Evolutionary conservation across 2,797 vertebrate genomes (phyloP).

Genomic region (Mastacembelus armatus): DNA sequence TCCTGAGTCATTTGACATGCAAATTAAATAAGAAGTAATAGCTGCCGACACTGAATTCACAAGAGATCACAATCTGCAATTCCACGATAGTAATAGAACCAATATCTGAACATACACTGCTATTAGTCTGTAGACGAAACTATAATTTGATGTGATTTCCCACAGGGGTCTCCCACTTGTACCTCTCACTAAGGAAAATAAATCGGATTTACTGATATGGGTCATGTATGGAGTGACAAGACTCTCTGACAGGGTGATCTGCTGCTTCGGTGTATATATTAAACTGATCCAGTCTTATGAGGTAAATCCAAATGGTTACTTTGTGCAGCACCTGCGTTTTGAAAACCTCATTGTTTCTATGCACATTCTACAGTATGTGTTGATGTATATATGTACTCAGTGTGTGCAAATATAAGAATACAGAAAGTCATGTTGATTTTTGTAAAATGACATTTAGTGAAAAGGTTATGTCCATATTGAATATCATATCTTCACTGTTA

Average conservation of each 20-base stretch:
- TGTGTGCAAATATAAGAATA: too few species aligned
- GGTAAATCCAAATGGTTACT: background rate
- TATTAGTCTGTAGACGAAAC: slow-evolving; percentile 61
- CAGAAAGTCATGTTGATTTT: too few species aligned
- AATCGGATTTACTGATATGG: slow-evolving; percentile 44
- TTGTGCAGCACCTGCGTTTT: background rate
- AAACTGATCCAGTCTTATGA: background rate
- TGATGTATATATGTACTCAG: background rate
- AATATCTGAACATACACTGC: slow-evolving; percentile 63
- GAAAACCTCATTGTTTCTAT: background rate
- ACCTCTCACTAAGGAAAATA: slow-evolving; percentile 46
- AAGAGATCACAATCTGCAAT: slow-evolving; percentile 65
- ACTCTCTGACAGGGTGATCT: slow-evolving; percentile 15
- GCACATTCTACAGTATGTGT: background rate
- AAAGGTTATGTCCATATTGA: too few species aligned
- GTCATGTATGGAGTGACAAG: slow-evolving; percentile 20
- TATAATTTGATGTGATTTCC: slow-evolving; percentile 75
- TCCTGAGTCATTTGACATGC: slow-evolving; percentile 72
- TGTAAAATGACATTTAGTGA: too few species aligned
- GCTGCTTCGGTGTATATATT: background rate
- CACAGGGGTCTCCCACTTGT: slow-evolving; percentile 51
- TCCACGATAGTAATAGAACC: slow-evolving; percentile 64
- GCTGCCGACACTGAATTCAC: slow-evolving; percentile 62
- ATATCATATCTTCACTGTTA: background rate
- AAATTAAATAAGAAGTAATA: slow-evolving; percentile 79